A percentile compares a stretch with the other conserved stretches of the same genome.
phyloP scores from a whole-genome alignment of 2,888 invertebrate species.

The Galerucella calmariensis region DNA sequence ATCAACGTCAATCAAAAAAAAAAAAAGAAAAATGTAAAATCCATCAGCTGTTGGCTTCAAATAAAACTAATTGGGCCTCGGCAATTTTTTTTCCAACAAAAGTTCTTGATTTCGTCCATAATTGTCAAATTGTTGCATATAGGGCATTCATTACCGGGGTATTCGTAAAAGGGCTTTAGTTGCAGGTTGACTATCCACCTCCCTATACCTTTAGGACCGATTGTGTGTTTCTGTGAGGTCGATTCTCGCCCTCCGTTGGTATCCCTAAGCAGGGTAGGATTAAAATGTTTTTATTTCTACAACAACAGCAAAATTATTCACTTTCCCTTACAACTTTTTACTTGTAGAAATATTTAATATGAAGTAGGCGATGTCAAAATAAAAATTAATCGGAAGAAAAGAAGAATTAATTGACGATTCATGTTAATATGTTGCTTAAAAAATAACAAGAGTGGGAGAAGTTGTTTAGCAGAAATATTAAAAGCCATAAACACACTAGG shows the following conservation, averaged over 20 bases:
- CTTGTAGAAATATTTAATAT: too few species aligned
- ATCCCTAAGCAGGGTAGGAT: constrained; percentile 13
- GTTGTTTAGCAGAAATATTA: too few species aligned
- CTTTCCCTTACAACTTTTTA: too few species aligned
- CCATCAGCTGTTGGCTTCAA: constrained; percentile 35
- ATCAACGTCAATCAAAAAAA: constrained; percentile 35
- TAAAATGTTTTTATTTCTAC: not conserved
- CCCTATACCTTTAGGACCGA: constrained; percentile 37
- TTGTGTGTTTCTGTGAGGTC: constrained; percentile 28
- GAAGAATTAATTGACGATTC: too few species aligned
- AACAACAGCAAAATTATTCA: not conserved
- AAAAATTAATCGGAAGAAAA: too few species aligned
- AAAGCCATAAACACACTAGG: too few species aligned
- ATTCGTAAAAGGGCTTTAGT: constrained; percentile 41
- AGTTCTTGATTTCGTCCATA: constrained; percentile 43
- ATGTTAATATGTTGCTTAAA: too few species aligned
- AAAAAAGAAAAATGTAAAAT: constrained; percentile 26
- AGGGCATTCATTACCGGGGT: constrained; percentile 42
- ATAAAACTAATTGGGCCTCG: constrained; percentile 41
- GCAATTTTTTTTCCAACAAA: constrained; percentile 42
- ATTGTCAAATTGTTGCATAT: constrained; percentile 47
- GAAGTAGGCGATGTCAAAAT: too few species aligned
- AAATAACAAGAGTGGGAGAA: too few species aligned
- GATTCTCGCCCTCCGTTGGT: constrained; percentile 8
- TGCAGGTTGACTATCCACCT: constrained; percentile 44